These are phyloP conservation scores for Limnephilus auricula DNA, from an alignment of 2,888 invertebrate genomes.

Conservation along the genomic window DNA sequence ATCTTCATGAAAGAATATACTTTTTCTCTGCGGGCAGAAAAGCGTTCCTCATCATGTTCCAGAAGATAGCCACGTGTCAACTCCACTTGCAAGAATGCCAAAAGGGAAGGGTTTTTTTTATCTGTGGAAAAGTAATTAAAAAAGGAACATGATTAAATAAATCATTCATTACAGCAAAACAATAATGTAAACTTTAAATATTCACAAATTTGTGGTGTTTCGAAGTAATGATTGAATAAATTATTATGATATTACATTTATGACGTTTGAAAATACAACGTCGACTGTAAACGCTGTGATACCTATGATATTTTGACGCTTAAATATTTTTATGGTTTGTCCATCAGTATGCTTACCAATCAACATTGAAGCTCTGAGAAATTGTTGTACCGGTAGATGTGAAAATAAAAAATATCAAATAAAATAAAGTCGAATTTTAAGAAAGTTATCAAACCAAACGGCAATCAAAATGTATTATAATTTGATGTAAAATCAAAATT, in stretches of 20 bases:
- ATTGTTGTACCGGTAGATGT: background rate
- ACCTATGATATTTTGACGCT: too few relatives aligned
- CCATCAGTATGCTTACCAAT: background rate
- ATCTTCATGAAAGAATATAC: slow-evolving; percentile 98
- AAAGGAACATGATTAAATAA: background rate
- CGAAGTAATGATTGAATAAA: background rate
- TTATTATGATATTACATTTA: too few relatives aligned
- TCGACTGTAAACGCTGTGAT: too few relatives aligned
- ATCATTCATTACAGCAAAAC: background rate
- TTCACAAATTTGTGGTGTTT: background rate
- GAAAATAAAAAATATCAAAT: background rate
- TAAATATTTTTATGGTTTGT: too few relatives aligned
- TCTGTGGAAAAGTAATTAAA: slow-evolving; percentile 17
- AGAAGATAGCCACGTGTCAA: slow-evolving; percentile 94
- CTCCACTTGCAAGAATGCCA: slow-evolving; percentile 90
- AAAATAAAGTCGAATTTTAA: background rate
- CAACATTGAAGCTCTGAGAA: background rate
- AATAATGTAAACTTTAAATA: background rate
- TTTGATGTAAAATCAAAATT: background rate
- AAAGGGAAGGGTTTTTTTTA: slow-evolving; percentile 75
- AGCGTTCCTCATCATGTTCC: slow-evolving; percentile 96
- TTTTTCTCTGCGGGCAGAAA: slow-evolving; percentile 94
- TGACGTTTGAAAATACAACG: too few relatives aligned
- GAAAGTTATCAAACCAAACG: background rate
- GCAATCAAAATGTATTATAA: background rate